These are phyloP conservation scores for Hippotragus niger DNA, from an alignment of 2,113 vertebrate genomes.

Conservation along the genomic window DNA sequence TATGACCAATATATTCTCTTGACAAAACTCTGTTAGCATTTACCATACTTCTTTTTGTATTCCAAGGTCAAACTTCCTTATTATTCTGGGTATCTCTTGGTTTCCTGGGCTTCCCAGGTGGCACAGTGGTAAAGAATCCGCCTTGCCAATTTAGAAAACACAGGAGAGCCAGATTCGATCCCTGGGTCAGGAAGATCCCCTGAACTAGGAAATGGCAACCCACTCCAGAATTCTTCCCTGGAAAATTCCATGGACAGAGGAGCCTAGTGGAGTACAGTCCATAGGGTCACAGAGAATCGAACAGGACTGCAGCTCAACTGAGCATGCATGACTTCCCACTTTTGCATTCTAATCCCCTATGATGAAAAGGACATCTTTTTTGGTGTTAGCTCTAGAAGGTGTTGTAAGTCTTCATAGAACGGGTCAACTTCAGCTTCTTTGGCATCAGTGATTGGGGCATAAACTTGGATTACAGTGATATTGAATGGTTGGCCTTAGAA, in stretches of 20 bases:
- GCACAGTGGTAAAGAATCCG: neutral
- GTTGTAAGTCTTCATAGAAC: neutral
- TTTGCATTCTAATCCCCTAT: neutral
- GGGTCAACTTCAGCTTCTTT: neutral
- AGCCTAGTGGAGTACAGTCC: neutral
- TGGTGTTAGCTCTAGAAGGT: neutral
- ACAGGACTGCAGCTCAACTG: rapidly evolving
- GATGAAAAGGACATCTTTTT: neutral
- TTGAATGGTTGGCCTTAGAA: neutral
- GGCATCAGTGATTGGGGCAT: neutral
- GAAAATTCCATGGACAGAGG: neutral
- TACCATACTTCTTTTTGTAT: neutral
- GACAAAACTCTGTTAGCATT: neutral
- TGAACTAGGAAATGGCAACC: neutral
- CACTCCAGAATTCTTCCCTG: neutral
- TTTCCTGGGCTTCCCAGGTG: neutral
- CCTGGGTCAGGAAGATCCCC: neutral
- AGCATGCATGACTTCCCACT: neutral
- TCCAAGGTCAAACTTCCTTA: neutral
- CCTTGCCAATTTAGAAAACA: neutral
- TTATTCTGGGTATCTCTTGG: neutral
- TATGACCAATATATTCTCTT: neutral
- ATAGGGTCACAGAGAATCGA: neutral
- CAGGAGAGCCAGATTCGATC: neutral
- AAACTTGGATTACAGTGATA: neutral